Base-by-base conservation (phyloP, 2,113 vertebrate genomes). In the Peromyscus californicus region DNA sequence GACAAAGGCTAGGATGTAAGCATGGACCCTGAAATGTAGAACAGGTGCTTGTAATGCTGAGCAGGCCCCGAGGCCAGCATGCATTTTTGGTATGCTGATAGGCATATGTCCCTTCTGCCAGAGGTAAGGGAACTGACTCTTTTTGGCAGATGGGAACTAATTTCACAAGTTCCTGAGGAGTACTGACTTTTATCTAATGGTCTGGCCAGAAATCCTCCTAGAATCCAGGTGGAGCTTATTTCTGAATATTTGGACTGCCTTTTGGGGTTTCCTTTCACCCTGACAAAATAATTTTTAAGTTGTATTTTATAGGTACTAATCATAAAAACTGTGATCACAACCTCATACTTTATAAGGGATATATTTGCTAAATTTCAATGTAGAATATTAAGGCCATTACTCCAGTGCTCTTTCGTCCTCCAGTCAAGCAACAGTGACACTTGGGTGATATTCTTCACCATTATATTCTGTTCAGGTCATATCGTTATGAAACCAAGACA, bases 281-380 rank as follows among this genome's bases (percentile, higher is more conserved):
- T 61, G 48, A 31, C n/a, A 61, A 31, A 84, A 45, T 84, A 22
- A 65, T 39, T 74, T 78, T 6, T 29, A 39, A 69, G 17, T 89
- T 78, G 67, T 67, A 29, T 61, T 94, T 78, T 31, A 45, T 4
- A 83, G 4, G 33, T 57, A 88, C 19, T 16, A 54, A 51, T 70
- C 5, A 88, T 87, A 39, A 85, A 59, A 83, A 51, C 36, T 76
- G 6, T 89, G 45, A 69, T 72, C 85, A 10, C 0, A 79, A 31
- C 6, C 84, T 59, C 70, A 69, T 54, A 79, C 8, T 88, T 70
- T 65, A 88, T 67, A 79, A 57, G 88, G 10, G 7, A 39, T 61
- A 54, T 57, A 75, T 89, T 79, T 91, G 39, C 36, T 97, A 82
- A 65, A 80, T 87, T 82, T 86, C 31, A 48, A 65, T 51, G 51